Evolutionary conservation across 1,140 invertebrate species (phyloP), one percentile per base, ranked within the genome.

Genomic region (Pseudomyrmex flavicornis): DNA sequence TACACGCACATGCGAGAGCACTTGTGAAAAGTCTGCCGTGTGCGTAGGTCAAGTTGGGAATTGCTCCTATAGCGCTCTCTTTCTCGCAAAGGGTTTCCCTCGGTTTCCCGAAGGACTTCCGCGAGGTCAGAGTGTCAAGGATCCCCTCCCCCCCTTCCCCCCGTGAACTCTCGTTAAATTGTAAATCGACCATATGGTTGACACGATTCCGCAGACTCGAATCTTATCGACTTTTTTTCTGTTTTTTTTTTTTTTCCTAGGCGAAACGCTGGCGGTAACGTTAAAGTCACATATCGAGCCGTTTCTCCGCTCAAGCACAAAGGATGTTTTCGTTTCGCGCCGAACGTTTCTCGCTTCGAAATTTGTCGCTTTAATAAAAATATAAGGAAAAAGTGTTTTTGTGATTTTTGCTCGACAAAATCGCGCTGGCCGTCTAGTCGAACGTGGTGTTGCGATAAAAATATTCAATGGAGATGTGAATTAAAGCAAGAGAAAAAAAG

Each of bases 161-260:
- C 48, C 15, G 35, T 65, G 17, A 62, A 17, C 13, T 56, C 65
- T 87, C 48, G 84, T 86, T 70, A 76, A 83, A 61, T 86, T 83
- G 72, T 72, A 85, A 87, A 63, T 76, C 77, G 20, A 68, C 52
- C 35, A 35, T 46, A n/a, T 56, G 58, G 44, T 22, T 46, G 74
- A 46, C 58, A 44, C 15, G 22, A 72, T 63, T 74, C 70, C 15
- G 20, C 44, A 70, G 44, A 79, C 54, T 59, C 26, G 22, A 48
- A 22, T 70, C 44, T 58, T 50, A 79, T 79, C 52, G 20, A 44
- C 58, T 9, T 59, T 35, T 35, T 70, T 70, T 17, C 70, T 48
- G 4, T 26, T 26, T 26, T 35, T 35, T 70, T 70, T 79, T 48
- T 26, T 26, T 26, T 26, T 26, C 3, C 54, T 69, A 58, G 20